Evolutionary conservation across 2,113 vertebrate species (phyloP).

Genomic region (Cairina moschata): DNA sequence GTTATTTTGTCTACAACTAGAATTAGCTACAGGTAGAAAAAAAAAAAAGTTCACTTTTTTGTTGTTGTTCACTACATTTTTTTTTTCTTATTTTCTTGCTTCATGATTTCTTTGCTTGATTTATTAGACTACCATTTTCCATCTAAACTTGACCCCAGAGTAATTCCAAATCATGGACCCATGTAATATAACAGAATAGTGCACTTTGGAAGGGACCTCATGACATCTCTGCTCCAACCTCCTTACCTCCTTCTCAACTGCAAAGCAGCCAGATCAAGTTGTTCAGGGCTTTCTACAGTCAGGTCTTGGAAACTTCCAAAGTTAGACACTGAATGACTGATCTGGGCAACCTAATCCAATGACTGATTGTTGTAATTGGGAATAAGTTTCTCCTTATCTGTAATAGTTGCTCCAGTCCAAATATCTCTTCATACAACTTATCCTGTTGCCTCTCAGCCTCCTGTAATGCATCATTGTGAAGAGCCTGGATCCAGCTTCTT

Average conservation of each 20-base stretch:
- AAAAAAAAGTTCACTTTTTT: neutral
- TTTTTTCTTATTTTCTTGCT: neutral
- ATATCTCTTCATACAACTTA: neutral
- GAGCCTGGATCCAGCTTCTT: neutral
- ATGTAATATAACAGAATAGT: accelerated
- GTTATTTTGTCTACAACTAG: neutral
- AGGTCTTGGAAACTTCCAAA: neutral
- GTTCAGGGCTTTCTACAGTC: neutral
- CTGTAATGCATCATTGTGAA: neutral
- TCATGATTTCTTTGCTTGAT: neutral
- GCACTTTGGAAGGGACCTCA: neutral
- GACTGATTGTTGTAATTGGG: neutral
- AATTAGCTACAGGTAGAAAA: neutral
- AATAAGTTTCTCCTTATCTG: neutral
- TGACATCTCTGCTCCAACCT: neutral
- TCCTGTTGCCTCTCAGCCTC: neutral
- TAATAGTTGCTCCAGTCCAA: neutral
- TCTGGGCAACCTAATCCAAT: neutral
- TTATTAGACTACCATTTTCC: neutral
- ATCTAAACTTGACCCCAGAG: neutral
- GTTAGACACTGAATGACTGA: neutral
- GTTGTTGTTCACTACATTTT: neutral
- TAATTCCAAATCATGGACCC: neutral
- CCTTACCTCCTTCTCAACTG: neutral
- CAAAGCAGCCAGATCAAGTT: neutral